Conservation (phyloP, 2,888 invertebrate species). For the Hymenopus coronatus region DNA sequence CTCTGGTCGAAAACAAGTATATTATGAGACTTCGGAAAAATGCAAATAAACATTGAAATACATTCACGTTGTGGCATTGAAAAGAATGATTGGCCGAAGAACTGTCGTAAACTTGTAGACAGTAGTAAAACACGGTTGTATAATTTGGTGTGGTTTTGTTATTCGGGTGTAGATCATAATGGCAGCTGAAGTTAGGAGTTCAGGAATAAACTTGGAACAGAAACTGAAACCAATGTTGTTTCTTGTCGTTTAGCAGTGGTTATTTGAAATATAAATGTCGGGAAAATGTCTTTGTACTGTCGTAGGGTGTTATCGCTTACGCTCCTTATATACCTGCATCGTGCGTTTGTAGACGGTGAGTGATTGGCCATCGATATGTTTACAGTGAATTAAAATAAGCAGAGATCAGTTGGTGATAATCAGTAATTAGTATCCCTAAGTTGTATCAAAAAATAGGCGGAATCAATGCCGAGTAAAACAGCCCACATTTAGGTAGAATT, state of each 20-base stretch:
- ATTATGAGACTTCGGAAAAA: not conserved
- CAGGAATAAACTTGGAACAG: not conserved
- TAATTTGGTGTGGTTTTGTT: not conserved
- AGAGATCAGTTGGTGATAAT: too few species aligned
- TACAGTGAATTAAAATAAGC: not conserved
- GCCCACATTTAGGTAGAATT: too few species aligned
- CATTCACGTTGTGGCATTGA: not conserved
- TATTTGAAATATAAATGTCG: constrained; percentile 2
- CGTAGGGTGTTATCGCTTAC: constrained; percentile 25
- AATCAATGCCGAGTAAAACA: too few species aligned
- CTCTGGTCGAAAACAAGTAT: not conserved
- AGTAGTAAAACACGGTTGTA: not conserved
- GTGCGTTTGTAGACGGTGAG: constrained; percentile 32
- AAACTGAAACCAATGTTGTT: not conserved
- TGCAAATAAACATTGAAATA: not conserved
- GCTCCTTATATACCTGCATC: constrained; percentile 31
- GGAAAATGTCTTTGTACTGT: constrained; percentile 34
- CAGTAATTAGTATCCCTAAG: too few species aligned
- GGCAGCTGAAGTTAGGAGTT: not conserved
- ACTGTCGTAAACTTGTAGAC: not conserved
- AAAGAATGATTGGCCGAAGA: not conserved
- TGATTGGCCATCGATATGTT: not conserved
- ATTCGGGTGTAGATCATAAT: not conserved
- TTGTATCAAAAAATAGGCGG: too few species aligned
- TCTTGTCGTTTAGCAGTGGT: not conserved